Base-by-base conservation (phyloP, 2,797 vertebrate genomes). In the Sebastes diploproa region DNA sequence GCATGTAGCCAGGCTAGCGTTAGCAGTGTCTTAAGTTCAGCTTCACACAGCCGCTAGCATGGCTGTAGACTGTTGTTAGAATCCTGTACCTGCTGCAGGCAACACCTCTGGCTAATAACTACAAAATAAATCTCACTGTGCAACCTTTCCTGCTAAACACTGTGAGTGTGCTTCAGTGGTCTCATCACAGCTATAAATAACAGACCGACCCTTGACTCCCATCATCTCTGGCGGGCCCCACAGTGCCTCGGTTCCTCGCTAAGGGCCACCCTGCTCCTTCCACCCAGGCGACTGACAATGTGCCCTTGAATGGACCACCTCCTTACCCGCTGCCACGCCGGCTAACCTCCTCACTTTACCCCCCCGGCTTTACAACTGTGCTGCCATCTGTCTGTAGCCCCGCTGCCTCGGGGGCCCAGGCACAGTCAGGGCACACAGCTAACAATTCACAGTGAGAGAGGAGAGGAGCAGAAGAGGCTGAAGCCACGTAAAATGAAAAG, bases 311-410 rank as follows among this genome's bases (percentile, higher is more conserved):
- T 80, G 62, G 71, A 85, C 82, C 86, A 87, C 85, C 86, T 88
- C 72, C 80, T 81, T 86, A 74, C 82, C 46, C 72, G 38, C 79
- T 81, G 78, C 83, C 74, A 86, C n/a, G 84, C 82, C 82, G 81
- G 85, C 82, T 86, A 91, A 89, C 88, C 88, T 92, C 87, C 65
- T 86, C 87, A 30, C 80, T 93, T 93, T 91, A 82, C 86, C 91
- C 92, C 92, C 93, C 90, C 52, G 90, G 93, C 93, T 93, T 92
- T 90, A 81, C 93, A 91, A 95, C 94, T 94, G 93, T 72, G 92
- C 86, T 70, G 91, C 95, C 95, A 96, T 96, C 95, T 96, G 95
- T 92, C 80, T 85, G 84, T 80, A 77, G 90, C 89, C 85, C 84
- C 42, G 34, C 75, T 65, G 92, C 94, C 94, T 88, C 78, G 23